A percentile compares a stretch with the other conserved stretches of the same genome.
phyloP scores from a whole-genome alignment of 1,140 invertebrate species.

The Tyrophagus putrescentiae region DNA sequence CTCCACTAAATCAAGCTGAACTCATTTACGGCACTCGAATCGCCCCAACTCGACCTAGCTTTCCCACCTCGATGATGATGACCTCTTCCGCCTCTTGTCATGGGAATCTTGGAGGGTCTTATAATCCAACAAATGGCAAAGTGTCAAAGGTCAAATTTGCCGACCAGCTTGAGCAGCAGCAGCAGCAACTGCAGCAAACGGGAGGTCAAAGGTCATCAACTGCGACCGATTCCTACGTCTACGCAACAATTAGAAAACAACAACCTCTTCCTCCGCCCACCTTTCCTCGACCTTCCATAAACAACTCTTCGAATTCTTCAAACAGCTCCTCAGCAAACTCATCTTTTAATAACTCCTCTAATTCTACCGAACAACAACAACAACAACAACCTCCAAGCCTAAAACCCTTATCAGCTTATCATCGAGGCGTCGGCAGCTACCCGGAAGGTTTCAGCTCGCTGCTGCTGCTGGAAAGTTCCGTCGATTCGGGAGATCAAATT shows the following conservation, averaged over 20 bases:
- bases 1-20: background rate
- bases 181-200: background rate
- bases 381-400: background rate
- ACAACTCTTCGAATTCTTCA: background rate
- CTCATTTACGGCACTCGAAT: slow-evolving; percentile 10
- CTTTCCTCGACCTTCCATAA: background rate
- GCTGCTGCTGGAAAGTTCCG: slow-evolving; percentile 1
- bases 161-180: background rate
- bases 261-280: background rate
- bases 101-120: background rate
- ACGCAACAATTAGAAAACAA: background rate
- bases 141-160: slow-evolving; percentile 13
- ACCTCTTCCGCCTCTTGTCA: background rate
- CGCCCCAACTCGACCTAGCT: slow-evolving; percentile 4
- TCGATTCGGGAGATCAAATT: background rate
- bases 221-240: background rate
- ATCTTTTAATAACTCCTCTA: background rate
- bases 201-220: background rate
- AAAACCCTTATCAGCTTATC: background rate
- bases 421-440: background rate
- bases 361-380: background rate
- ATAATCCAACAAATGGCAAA: background rate
- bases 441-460: slow-evolving; percentile 5
- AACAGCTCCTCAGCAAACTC: background rate
- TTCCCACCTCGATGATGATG: too few species aligned